These are phyloP conservation scores for Catamblyrhynchus diadema DNA, from an alignment of 2,797 vertebrate species.

Conservation along the genomic window DNA sequence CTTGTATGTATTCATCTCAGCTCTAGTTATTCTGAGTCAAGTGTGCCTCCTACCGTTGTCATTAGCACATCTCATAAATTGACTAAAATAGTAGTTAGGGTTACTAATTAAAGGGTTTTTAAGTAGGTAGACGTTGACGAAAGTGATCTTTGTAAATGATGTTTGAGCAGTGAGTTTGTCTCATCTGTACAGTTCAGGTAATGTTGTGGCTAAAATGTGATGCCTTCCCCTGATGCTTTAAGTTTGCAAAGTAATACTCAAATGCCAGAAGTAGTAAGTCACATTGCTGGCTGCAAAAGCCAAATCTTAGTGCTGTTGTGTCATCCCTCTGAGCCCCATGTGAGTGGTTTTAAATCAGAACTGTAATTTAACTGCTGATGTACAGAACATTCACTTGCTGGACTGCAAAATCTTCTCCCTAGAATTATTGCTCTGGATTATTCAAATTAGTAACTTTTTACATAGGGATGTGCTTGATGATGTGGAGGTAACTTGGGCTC, in stretches of 20 bases:
- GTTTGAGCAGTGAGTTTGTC: neutral
- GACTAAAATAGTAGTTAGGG: neutral
- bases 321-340: neutral
- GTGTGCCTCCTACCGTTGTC: conserved; percentile 63
- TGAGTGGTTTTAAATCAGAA: neutral
- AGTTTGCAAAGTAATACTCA: neutral
- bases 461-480: accelerated
- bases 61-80: conserved; percentile 8
- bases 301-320: neutral
- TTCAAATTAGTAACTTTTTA: neutral
- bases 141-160: neutral
- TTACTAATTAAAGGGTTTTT: neutral
- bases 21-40: conserved; percentile 20
- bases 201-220: neutral
- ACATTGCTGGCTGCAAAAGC: neutral
- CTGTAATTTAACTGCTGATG: neutral
- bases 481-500: neutral
- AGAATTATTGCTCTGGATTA: neutral
- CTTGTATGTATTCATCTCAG: neutral
- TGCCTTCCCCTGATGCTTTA: neutral
- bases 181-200: neutral
- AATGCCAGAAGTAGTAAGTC: neutral
- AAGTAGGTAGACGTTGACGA: neutral
- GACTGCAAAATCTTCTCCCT: neutral
- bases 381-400: neutral